phyloP scores from a whole-genome alignment of 2,888 invertebrate genomes.

The Metacarcinus magister region DNA sequence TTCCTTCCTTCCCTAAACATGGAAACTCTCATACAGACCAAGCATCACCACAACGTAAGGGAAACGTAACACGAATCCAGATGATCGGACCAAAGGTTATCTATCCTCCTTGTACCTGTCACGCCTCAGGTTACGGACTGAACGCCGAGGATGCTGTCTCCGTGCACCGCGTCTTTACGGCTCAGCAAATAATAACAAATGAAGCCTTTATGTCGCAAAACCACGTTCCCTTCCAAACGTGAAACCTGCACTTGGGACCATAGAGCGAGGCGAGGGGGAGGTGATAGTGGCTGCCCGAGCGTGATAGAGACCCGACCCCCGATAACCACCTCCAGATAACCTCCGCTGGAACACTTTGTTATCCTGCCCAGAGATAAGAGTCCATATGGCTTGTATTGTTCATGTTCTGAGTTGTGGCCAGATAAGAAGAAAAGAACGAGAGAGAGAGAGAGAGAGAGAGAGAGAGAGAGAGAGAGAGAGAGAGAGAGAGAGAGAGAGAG shows the following conservation, averaged over 20 bases:
- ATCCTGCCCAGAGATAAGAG: not conserved
- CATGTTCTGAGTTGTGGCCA: slow-evolving; percentile 35
- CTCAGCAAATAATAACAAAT: not conserved
- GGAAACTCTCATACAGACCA: not conserved
- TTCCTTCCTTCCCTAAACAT: not conserved
- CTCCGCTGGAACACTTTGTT: slow-evolving; percentile 3
- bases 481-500: slow-evolving; percentile 55
- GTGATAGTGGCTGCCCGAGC: not conserved
- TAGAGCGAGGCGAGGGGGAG: not conserved
- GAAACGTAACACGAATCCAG: not conserved
- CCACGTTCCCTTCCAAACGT: slow-evolving; percentile 12
- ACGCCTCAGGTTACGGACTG: not conserved
- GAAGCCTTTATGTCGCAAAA: slow-evolving; percentile 21
- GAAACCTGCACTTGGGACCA: not conserved
- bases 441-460: not conserved
- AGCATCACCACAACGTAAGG: too few species aligned
- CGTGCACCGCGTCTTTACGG: not conserved
- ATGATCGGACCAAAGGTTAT: not conserved
- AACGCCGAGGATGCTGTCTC: not conserved
- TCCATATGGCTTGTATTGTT: not conserved
- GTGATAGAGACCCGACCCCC: slow-evolving; percentile 11
- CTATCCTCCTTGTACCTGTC: not conserved
- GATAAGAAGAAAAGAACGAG: not conserved
- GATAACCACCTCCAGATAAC: not conserved
- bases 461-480: slow-evolving; percentile 21